These are phyloP conservation scores for Dexiosoma caninum DNA, from an alignment of 2,888 invertebrate genomes.

Conservation along the genomic window DNA sequence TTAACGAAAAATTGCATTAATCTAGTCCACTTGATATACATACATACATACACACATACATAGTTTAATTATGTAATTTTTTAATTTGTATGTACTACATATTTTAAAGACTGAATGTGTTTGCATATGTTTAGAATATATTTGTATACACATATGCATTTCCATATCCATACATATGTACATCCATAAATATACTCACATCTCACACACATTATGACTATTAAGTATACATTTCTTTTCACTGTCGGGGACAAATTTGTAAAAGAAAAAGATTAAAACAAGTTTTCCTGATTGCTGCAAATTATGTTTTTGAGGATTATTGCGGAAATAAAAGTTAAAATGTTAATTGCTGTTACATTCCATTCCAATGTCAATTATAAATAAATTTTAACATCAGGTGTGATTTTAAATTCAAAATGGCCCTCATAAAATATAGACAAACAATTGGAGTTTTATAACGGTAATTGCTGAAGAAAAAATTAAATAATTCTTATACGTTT, in stretches of 20 bases:
- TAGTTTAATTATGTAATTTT: neutral
- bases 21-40: conserved; percentile 35
- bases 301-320: conserved; percentile 20
- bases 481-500: no score
- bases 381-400: neutral
- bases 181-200: neutral
- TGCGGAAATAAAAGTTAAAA: conserved; percentile 42
- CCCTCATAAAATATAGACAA: neutral
- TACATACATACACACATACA: conserved; percentile 25
- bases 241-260: conserved; percentile 40
- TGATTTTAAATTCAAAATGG: neutral
- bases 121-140: neutral
- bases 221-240: conserved; percentile 29
- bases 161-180: neutral
- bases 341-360: conserved; percentile 22
- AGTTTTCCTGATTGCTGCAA: conserved; percentile 23
- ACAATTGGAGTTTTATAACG: neutral
- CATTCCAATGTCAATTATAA: conserved; percentile 47
- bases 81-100: neutral
- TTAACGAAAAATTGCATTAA: conserved; percentile 22
- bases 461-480: no score
- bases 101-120: neutral
- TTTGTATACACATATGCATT: neutral
- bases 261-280: conserved; percentile 21
- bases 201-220: neutral